Evolutionary conservation across 1,140 invertebrate species (phyloP), one percentile per base, ranked within the genome.

Genomic region (Maniola jurtina): DNA sequence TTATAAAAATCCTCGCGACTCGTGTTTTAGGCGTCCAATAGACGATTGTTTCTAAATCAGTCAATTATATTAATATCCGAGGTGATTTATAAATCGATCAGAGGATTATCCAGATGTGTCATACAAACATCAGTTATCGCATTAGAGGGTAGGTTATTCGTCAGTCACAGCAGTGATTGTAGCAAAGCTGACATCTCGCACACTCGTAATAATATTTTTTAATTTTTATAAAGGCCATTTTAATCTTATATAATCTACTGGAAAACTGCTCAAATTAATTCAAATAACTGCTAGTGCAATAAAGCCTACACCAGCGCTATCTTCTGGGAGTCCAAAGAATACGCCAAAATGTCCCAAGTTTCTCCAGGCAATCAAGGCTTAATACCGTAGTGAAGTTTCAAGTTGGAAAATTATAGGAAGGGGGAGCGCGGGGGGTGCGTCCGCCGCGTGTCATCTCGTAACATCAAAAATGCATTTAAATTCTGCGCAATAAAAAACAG

Each of bases 401-500:
- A 90, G 77, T 88, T 90, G 80, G 85, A 82, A 89, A 90, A 90
- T 90, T 90, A 90, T 90, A 87, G 84, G 86, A 80, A 79, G 79
- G 68, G 77, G 77, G 54, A 72, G 70, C 74, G 67, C 71, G 57
- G 77, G 77, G 75, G 83, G 79, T 38, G 55, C 80, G 88, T 84
- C 86, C 83, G 85, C 86, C 78, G 86, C 88, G 86, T 90, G 88
- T 90, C 88, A 90, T 90, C 84, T 90, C 86, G 82, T 87, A 86
- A 90, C 88, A 90, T 90, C 88, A 90, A 90, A 90, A 90, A 90
- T 90, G 86, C 88, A 90, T 90, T 90, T 90, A 90, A 89, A 90
- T 90, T 88, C 84, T 75, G 84, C 86, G 88, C 86, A 90, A 90
- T 89, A 90, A 89, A 90, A 90, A 90, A 90, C 86, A 87, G 84